Evolutionary conservation across 2,113 vertebrate species (phyloP).

Genomic region (Atractosteus spatula): DNA sequence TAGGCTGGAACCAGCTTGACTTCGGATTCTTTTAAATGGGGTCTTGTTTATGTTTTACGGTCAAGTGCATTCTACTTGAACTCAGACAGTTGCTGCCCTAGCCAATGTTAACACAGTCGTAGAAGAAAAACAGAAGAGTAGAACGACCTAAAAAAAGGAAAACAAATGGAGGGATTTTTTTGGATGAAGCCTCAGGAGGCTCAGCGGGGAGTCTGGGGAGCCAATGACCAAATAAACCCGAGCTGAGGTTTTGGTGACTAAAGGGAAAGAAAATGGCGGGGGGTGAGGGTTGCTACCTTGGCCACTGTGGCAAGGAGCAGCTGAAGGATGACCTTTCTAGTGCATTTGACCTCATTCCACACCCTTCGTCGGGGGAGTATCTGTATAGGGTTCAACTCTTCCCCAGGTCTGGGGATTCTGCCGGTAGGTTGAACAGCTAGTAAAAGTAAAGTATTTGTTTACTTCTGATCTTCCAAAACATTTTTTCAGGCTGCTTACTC

Average conservation of each 20-base stretch:
- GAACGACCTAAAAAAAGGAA: not conserved
- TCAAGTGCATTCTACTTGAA: conserved; percentile 11
- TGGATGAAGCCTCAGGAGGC: not conserved
- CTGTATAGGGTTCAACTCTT: no score
- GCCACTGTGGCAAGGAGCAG: not conserved
- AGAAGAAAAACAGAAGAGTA: not conserved
- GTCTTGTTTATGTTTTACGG: not conserved
- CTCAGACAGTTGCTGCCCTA: conserved; percentile 5
- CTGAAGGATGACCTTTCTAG: not conserved
- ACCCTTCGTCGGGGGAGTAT: no score
- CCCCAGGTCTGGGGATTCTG: no score
- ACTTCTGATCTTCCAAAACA: no score
- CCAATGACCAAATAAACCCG: not conserved
- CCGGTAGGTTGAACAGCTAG: no score
- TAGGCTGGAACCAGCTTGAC: not conserved
- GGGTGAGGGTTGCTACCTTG: not conserved
- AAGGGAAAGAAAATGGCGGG: conserved; percentile 7
- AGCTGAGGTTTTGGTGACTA: not conserved
- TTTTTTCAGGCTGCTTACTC: no score
- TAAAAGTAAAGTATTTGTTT: no score
- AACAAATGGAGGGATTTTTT: conserved; percentile 8
- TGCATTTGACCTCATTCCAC: no score
- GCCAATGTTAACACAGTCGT: not conserved
- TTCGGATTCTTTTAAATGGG: not conserved
- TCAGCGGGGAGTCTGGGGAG: conserved; percentile 8